phyloP scores from a whole-genome alignment of 2,797 vertebrate species.

The Mus caroli region DNA sequence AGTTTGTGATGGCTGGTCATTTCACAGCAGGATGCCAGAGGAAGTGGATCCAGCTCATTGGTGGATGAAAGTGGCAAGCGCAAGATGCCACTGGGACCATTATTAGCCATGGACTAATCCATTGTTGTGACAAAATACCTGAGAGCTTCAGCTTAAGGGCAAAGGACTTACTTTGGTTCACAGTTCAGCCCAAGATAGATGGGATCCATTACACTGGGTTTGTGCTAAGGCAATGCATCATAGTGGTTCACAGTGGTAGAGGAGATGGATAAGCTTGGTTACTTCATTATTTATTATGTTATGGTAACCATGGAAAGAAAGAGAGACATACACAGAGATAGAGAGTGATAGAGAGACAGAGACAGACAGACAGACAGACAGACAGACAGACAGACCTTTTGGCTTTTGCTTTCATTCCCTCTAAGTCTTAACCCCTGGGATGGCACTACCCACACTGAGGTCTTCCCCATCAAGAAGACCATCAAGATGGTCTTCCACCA shows the following conservation, averaged over 20 bases:
- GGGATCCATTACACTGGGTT: neutral
- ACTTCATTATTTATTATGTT: neutral
- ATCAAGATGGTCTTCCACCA: no score
- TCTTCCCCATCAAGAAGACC: neutral
- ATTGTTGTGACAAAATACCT: neutral
- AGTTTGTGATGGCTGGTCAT: neutral
- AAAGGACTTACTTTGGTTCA: neutral
- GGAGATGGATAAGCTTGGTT: neutral
- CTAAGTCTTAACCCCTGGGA: neutral
- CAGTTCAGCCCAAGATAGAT: neutral
- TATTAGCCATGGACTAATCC: no score
- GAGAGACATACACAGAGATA: neutral
- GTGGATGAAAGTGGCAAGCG: neutral
- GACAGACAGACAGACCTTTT: neutral
- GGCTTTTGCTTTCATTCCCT: neutral
- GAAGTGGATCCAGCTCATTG: neutral
- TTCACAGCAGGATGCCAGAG: neutral
- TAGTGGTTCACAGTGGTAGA: no score
- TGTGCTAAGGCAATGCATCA: neutral
- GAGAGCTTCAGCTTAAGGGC: neutral
- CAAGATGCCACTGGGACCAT: neutral
- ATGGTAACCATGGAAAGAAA: neutral
- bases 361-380: neutral
- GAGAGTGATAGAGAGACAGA: no score
- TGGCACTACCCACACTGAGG: neutral